A percentile compares a stretch with the other conserved stretches of the same genome.
Evolutionary conservation across 2,113 vertebrate species (phyloP).

Genomic region (Microtus montanus): DNA sequence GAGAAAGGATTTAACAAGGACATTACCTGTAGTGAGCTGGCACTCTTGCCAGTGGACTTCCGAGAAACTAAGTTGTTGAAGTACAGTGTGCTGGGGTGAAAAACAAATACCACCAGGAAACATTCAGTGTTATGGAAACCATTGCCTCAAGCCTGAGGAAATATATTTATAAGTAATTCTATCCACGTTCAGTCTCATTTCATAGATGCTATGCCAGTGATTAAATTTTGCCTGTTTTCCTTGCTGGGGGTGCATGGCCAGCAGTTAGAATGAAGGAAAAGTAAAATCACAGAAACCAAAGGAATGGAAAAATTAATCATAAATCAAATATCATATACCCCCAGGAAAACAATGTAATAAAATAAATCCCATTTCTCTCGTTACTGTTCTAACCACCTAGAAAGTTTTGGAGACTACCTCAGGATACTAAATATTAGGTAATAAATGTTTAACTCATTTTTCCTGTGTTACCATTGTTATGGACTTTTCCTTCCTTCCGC

Average conservation of each 20-base stretch:
- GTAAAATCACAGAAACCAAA: conserved; percentile 10
- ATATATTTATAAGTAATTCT: conserved; percentile 27
- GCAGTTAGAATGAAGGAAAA: neutral
- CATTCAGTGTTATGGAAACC: neutral
- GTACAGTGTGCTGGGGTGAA: neutral
- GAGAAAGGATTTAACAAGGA: neutral
- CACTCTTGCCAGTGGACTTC: neutral
- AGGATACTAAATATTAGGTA: neutral
- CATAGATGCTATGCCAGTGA: conserved; percentile 32
- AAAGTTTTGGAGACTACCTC: neutral
- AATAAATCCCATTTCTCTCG: neutral
- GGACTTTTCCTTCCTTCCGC: neutral
- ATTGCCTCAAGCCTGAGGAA: neutral
- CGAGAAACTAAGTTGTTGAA: neutral
- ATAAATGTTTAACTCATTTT: neutral
- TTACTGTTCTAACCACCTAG: neutral
- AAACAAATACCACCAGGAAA: neutral
- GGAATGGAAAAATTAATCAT: neutral
- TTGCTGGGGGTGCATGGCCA: neutral
- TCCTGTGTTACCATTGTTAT: neutral
- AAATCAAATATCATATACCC: neutral
- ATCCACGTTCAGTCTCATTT: neutral
- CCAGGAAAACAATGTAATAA: neutral
- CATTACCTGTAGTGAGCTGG: neutral
- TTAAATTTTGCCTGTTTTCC: neutral